phyloP scores from a whole-genome alignment of 2,888 invertebrate genomes.

The Ctenicera cuprea region DNA sequence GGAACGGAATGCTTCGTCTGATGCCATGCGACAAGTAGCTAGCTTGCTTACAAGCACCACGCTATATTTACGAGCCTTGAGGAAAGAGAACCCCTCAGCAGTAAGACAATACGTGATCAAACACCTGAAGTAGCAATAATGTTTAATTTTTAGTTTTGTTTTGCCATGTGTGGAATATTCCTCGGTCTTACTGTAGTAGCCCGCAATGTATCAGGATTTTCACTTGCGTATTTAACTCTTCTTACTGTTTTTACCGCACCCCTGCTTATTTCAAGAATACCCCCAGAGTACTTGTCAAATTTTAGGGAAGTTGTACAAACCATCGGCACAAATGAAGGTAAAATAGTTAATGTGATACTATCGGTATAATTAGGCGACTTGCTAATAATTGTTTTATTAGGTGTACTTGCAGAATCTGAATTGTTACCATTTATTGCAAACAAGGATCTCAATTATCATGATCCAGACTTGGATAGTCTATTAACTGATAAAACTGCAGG shows the following conservation, averaged over 20 bases:
- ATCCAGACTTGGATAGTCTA: conserved; percentile 67
- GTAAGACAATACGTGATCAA: conserved; percentile 61
- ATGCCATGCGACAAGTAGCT: conserved; percentile 59
- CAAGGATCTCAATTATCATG: conserved; percentile 63
- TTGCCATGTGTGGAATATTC: conserved; percentile 66
- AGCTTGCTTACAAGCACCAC: conserved; percentile 56
- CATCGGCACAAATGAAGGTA: conserved; percentile 62
- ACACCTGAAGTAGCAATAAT: background rate
- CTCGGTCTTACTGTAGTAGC: conserved; percentile 67
- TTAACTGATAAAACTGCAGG: conserved; percentile 69
- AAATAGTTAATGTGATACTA: too few species aligned
- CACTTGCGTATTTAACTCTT: conserved; percentile 63
- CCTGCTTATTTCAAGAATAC: conserved; percentile 60
- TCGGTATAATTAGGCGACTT: background rate
- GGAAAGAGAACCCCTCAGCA: conserved; percentile 68
- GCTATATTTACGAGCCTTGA: conserved; percentile 62
- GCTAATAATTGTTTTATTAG: conserved; percentile 49
- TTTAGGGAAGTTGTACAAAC: conserved; percentile 58
- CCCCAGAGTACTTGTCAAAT: conserved; percentile 59
- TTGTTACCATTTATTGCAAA: conserved; percentile 68
- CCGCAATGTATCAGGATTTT: conserved; percentile 67
- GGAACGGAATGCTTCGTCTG: conserved; percentile 57
- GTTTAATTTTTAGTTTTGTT: conserved; percentile 69
- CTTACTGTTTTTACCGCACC: conserved; percentile 64
- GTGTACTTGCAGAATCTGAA: conserved; percentile 69